Evolutionary conservation across 1,140 invertebrate genomes (phyloP).

Genomic region (Sycophila sp.): DNA sequence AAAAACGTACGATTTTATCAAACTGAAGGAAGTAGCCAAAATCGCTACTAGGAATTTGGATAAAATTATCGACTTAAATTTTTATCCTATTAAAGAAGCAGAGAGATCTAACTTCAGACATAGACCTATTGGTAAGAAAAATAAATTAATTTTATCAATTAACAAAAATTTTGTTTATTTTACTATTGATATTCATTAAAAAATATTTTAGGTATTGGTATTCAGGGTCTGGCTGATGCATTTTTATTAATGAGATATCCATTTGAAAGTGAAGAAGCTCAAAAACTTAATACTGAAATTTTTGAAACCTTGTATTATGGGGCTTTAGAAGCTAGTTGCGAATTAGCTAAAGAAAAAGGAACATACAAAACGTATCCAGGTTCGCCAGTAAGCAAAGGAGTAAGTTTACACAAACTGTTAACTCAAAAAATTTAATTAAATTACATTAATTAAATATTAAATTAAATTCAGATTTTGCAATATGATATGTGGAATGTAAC

Average conservation of each 20-base stretch:
- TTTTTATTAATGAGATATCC: constrained; percentile 95
- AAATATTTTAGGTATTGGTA: constrained; percentile 77
- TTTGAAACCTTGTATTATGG: constrained; percentile 99
- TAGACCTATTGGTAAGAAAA: constrained; percentile 84
- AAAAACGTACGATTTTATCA: constrained; percentile 88
- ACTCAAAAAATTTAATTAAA: neutral
- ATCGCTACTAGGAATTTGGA: constrained; percentile 93
- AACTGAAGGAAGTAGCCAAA: constrained; percentile 90
- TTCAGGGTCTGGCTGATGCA: constrained; percentile 96
- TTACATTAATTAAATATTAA: constrained; percentile 11
- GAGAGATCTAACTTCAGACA: constrained; percentile 90
- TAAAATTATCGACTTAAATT: constrained; percentile 98
- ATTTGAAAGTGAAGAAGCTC: constrained; percentile 88
- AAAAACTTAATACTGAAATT: constrained; percentile 92
- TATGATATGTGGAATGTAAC: constrained; percentile 98
- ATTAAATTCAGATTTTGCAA: constrained; percentile 81
- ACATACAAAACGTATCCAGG: constrained; percentile 93
- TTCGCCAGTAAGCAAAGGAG: constrained; percentile 92
- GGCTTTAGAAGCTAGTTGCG: constrained; percentile 96
- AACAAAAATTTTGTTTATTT: neutral
- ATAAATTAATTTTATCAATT: neutral
- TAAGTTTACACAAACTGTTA: constrained; percentile 55
- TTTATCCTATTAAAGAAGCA: constrained; percentile 93
- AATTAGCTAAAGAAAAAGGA: constrained; percentile 88
- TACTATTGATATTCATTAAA: constrained; percentile 4